Base-by-base conservation (phyloP, 2,797 vertebrate genomes). In the Oryzias dopingdopingensis region DNA sequence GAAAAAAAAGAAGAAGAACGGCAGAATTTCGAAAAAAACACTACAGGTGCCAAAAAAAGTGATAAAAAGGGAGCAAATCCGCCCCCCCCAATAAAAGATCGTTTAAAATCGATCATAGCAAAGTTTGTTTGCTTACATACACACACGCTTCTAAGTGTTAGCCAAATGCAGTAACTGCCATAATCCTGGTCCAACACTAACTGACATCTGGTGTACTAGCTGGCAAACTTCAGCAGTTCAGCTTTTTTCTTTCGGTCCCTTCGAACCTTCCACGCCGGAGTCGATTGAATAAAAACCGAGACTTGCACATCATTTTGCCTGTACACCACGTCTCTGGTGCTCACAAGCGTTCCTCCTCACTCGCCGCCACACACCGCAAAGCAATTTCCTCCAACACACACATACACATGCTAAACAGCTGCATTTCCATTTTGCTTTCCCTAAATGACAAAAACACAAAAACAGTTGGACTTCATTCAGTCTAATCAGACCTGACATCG, bases 1-100 rank as follows among this genome's bases (percentile, higher is more conserved):
- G 85, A 90, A 90, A 90, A 90, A 88, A 20, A 80, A 80, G 70
- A 68, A 59, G 65, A 69, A 63, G 52, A 61, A 68, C 82, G 80
- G 83, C 70, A 68, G 79, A 78, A 82, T 72, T 83, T 79, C 83
- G 86, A 91, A 37, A 37, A 29, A 91, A 92, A 89, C 85, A 88
- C 83, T 76, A 76, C 91, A 92, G 91, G 91, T 92, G 91, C 89
- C 91, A 92, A 74, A 86, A 22, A 85, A 83, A 82, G 86, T 81
- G 86, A 88, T 90, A 89, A 90, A 71, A 83, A 64, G 81, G 81
- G 80, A 72, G 83, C 67, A 75, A 73, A 85, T 83, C 87, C 3
- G 0, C 32, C 32, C 32, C 8, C 8, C 82, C 80, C 29, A 77
- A 81, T 86, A 81, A 85, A 77, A 71, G 87, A 89, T 89, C 85